These are phyloP conservation scores for Anguilla japonica DNA, from an alignment of 2,113 vertebrate genomes.

Conservation along the genomic window DNA sequence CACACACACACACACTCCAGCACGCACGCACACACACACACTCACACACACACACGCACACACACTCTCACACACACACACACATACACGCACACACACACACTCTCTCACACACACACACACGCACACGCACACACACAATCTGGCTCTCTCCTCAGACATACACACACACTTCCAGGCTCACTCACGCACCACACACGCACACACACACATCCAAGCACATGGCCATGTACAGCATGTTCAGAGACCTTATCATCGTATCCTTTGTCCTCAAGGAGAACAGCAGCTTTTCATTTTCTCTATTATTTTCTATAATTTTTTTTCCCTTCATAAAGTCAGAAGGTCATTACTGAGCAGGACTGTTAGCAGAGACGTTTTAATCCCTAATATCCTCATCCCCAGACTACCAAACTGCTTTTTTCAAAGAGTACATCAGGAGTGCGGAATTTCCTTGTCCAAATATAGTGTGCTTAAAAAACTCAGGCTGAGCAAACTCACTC, in stretches of 20 bases:
- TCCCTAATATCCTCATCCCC: constrained; percentile 55
- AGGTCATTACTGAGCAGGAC: constrained; percentile 62
- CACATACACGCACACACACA: no score
- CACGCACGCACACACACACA: no score
- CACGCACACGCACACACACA: no score
- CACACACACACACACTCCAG: no score
- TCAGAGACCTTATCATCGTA: constrained; percentile 25
- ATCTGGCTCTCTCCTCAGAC: no score
- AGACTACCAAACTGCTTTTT: constrained; percentile 57
- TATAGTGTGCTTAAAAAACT: neutral
- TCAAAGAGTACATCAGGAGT: constrained; percentile 25
- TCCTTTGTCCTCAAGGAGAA: constrained; percentile 39
- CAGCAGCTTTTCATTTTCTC: constrained; percentile 32
- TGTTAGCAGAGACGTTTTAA: constrained; percentile 52
- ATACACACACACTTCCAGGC: no score
- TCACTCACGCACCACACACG: no score
- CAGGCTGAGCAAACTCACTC: neutral
- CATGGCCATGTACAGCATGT: neutral
- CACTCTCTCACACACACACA: no score
- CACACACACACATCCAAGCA: neutral
- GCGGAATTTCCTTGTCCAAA: neutral
- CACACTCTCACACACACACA: neutral
- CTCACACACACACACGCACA: neutral
- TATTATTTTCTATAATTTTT: neutral
- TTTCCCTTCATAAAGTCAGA: constrained; percentile 43